phyloP scores from a whole-genome alignment of 2,113 vertebrate genomes.

The Pangasianodon hypophthalmus region DNA sequence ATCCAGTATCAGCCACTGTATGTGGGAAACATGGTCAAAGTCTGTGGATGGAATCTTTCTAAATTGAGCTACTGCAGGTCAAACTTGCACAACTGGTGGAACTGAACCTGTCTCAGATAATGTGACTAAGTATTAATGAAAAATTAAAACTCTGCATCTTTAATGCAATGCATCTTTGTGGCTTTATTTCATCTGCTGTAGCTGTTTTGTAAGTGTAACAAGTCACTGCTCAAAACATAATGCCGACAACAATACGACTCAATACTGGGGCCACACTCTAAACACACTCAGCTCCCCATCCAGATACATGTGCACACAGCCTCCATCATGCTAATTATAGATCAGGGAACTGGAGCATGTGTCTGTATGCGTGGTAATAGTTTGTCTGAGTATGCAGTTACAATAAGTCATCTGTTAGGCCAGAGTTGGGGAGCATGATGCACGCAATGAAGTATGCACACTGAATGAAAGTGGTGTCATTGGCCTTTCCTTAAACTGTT shows the following conservation, averaged over 20 bases:
- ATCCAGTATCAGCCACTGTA: slow-evolving; percentile 36
- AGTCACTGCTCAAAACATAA: slow-evolving; percentile 5
- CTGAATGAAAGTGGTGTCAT: slow-evolving; percentile 72
- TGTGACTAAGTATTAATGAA: background rate
- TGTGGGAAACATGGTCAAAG: slow-evolving; percentile 12
- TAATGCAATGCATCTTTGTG: background rate
- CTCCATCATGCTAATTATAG: slow-evolving; percentile 31
- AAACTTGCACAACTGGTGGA: background rate
- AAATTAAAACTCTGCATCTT: background rate
- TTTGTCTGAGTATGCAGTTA: slow-evolving; percentile 50
- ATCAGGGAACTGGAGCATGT: slow-evolving; percentile 42
- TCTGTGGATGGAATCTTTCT: background rate
- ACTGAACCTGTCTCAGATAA: too few relatives aligned
- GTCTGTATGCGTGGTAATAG: slow-evolving; percentile 33
- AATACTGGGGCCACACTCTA: background rate
- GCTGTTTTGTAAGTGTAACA: background rate
- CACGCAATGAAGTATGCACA: slow-evolving; percentile 66
- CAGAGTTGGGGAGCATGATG: slow-evolving; percentile 66
- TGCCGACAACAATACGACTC: background rate
- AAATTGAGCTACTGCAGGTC: background rate
- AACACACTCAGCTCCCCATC: background rate
- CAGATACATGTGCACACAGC: slow-evolving; percentile 21
- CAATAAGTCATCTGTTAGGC: slow-evolving; percentile 75
- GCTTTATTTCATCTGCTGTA: background rate
- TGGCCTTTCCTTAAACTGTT: slow-evolving; percentile 66